Evolutionary conservation across 2,113 vertebrate genomes (phyloP).

Genomic region (Osmerus mordax): DNA sequence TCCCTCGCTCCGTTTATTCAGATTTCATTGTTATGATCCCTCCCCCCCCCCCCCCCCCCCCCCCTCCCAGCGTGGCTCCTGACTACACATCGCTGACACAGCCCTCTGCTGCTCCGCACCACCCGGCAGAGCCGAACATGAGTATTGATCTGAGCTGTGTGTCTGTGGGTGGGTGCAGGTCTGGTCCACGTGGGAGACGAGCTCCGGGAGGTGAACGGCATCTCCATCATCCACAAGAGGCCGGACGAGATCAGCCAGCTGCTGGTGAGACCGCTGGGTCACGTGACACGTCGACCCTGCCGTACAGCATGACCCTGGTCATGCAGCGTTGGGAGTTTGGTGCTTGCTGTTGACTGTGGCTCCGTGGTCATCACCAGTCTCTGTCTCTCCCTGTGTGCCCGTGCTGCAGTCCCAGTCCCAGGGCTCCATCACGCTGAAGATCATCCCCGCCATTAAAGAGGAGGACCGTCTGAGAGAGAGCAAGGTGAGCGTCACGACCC

Average conservation of each 20-base stretch:
- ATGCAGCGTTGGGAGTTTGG: too few relatives aligned
- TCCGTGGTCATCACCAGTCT: slow-evolving; percentile 27
- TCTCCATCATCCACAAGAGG: slow-evolving; percentile 87
- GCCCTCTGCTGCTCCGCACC: too few relatives aligned
- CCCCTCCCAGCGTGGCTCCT: not conserved
- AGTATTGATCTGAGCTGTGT: slow-evolving; percentile 4
- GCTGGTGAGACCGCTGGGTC: slow-evolving; percentile 72
- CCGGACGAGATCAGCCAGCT: slow-evolving; percentile 97
- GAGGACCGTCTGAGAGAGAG: slow-evolving; percentile 88
- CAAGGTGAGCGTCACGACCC: slow-evolving; percentile 73
- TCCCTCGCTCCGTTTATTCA: slow-evolving; percentile 13
- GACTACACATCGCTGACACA: too few relatives aligned
- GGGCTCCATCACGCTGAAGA: slow-evolving; percentile 93
- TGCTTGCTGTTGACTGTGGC: too few relatives aligned
- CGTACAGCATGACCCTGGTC: too few relatives aligned
- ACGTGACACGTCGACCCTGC: too few relatives aligned
- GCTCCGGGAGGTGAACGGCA: slow-evolving; percentile 91
- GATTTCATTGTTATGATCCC: slow-evolving; percentile 42
- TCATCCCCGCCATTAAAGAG: slow-evolving; percentile 91
- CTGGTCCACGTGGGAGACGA: slow-evolving; percentile 95
- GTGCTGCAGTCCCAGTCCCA: slow-evolving; percentile 87
- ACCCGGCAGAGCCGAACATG: too few relatives aligned
- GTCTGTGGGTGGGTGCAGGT: slow-evolving; percentile 65
- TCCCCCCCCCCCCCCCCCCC: not conserved
- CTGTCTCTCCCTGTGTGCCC: slow-evolving; percentile 25